Evolutionary conservation across 1,140 invertebrate genomes (phyloP), one percentile per base, ranked within the genome.

Genomic region (Phthorimaea operculella): DNA sequence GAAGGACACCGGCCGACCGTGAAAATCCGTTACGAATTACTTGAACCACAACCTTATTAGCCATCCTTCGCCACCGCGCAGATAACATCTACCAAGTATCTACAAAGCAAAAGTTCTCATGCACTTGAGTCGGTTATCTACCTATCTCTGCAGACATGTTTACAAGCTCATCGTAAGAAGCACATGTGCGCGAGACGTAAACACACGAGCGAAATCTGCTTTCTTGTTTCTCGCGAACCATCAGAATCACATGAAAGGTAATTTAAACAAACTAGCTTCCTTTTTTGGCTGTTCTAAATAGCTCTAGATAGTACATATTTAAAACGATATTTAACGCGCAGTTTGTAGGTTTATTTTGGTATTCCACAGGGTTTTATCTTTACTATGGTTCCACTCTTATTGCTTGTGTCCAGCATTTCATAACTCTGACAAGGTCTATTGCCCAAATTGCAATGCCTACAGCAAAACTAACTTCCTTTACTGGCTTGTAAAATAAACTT

Each of bases 1-100:
- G 21, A 70, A 80, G 68, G 77, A 62, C 74, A 70, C 53, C 60
- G 53, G n/a, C 63, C 57, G 59, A 74, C 65, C 77, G 69, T 70
- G 55, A 66, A 78, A 80, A 66, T 74, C 72, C 77, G 77, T 80
- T 80, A 80, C 62, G 52, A 68, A 63, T 15, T 47, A 50, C 14
- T 11, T 47, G 44, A 47, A 47, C 44, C n/a, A n/a, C n/a, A n/a
- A n/a, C n/a, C n/a, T n/a, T n/a, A n/a, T n/a, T n/a, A n/a, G n/a
- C n/a, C 10, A 12, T 47, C 45, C 15, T 47, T 47, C 17, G 21
- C 17, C 14, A 14, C 15, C 45, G 45, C 9, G 15, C 12, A 15
- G 45, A 16, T 47, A 16, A 16, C 45, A 47, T 47, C 45, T 47
- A 8, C 8, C 11, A 47, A 16, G 16, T 14, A 47, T 4, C 5